Evolutionary conservation across 2,797 vertebrate species (phyloP), one percentile per base, ranked within the genome.

Genomic region (Malurus splendens): DNA sequence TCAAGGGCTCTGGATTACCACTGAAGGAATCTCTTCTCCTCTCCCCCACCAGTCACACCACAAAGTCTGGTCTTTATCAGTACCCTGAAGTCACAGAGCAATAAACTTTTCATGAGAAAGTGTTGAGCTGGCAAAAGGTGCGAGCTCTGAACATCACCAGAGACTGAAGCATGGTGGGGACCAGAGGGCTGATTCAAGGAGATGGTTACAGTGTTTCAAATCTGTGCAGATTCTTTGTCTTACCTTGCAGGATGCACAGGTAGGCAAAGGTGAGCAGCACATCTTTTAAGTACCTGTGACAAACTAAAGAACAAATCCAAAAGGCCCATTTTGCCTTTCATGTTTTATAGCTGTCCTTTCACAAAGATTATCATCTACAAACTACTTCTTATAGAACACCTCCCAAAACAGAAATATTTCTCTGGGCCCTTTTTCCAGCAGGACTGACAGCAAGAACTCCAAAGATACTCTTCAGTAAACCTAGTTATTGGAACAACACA

Each of bases 381-480:
- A 62, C 32, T 62, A 32, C 42, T 39, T 33, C 32, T 74, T 51
- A 36, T 16, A 67, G 88, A 68, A 51, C 19, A 82, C 7, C 5
- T 88, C 44, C 67, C 67, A 75, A 48, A 87, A 0, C n/a, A 80
- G 68, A 76, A 73, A 22, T 61, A 79, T 38, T 85, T 74, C 33
- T 70, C 44, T 68, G 17, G 4, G 7, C 9, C 15, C 11, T 78
- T 83, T 68, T 54, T 24, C 65, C 28, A 87, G 28, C 61, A 87
- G 44, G 28, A 62, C 39, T 38, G 50, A 61, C 28, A 74, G 24
- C 24, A 82, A 60, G 36, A n/a, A 9, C 41, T 81, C 33, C 52
- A 47, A 48, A 72, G 27, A 62, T 7, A 45, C 75, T 62, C 67
- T 52, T 66, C 41, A 86, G 66, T 30, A 82, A 78, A 60, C 30